phyloP scores from a whole-genome alignment of 2,888 invertebrate genomes.

The Leptinotarsa tumamoca region DNA sequence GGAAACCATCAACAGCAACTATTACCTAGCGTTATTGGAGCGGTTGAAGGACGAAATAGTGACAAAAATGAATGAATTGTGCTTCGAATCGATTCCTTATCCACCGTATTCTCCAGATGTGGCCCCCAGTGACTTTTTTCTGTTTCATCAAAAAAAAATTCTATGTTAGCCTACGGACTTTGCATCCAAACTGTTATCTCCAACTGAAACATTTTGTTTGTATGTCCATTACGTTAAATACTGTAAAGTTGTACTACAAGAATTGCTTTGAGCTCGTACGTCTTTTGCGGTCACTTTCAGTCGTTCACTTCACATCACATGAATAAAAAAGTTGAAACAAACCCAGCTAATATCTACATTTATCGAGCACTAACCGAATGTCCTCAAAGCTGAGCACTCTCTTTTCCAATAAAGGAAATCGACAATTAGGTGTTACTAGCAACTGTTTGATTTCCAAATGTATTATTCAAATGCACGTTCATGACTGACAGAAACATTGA shows the following conservation, averaged over 20 bases:
- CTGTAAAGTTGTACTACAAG: neutral
- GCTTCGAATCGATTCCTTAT: too few relatives aligned
- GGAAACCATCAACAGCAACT: too few relatives aligned
- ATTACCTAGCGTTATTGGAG: too few relatives aligned
- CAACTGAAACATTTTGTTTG: neutral
- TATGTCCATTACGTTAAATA: neutral
- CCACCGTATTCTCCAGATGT: too few relatives aligned
- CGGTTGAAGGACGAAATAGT: too few relatives aligned
- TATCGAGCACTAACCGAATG: too few relatives aligned
- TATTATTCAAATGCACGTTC: slow-evolving; percentile 13
- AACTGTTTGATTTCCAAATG: slow-evolving; percentile 12
- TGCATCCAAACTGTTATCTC: too few relatives aligned
- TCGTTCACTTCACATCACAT: neutral
- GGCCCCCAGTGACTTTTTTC: too few relatives aligned
- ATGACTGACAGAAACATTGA: neutral
- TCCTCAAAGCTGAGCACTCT: neutral
- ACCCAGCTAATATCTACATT: neutral
- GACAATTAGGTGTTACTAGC: neutral
- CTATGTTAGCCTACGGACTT: too few relatives aligned
- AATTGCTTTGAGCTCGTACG: neutral
- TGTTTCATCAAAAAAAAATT: too few relatives aligned
- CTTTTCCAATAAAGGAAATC: slow-evolving; percentile 3
- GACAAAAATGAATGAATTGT: too few relatives aligned
- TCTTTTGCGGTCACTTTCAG: slow-evolving; percentile 14
- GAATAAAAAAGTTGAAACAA: neutral